Percentiles rank a stretch among this genome's conserved stretches.
These are phyloP conservation scores for Criorhina ranunculi DNA, from an alignment of 2,888 invertebrate species.

Conservation along the genomic window DNA sequence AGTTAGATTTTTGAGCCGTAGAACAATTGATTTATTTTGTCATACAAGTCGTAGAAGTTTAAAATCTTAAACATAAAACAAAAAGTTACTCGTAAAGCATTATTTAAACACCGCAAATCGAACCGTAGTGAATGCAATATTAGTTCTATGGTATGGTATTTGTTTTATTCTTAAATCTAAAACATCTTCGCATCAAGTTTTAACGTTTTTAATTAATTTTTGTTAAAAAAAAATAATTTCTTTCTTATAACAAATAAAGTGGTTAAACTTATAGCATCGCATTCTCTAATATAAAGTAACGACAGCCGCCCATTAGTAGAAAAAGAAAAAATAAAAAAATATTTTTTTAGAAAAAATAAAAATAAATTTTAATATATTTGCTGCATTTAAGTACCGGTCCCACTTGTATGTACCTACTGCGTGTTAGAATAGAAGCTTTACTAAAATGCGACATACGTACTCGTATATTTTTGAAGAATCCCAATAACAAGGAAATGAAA, in stretches of 20 bases:
- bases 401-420: slow-evolving; percentile 35
- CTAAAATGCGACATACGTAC: slow-evolving; percentile 18
- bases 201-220: slow-evolving; percentile 21
- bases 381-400: slow-evolving; percentile 4
- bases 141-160: slow-evolving; percentile 54
- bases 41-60: slow-evolving; percentile 36
- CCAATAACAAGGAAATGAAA: not conserved
- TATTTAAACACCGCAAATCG: slow-evolving; percentile 53
- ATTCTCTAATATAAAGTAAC: slow-evolving; percentile 78
- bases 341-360: slow-evolving; percentile 47
- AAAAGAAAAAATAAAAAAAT: slow-evolving; percentile 18
- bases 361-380: slow-evolving; percentile 33
- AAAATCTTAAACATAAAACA: slow-evolving; percentile 25
- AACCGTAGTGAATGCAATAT: slow-evolving; percentile 62
- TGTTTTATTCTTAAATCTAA: slow-evolving; percentile 36
- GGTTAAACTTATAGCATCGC: slow-evolving; percentile 36
- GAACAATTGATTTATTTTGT: slow-evolving; percentile 57
- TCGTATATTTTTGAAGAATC: not conserved
- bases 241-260: slow-evolving; percentile 16
- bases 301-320: slow-evolving; percentile 82
- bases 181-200: slow-evolving; percentile 56
- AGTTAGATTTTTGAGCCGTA: slow-evolving; percentile 53
- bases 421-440: slow-evolving; percentile 45
- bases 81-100: slow-evolving; percentile 35
- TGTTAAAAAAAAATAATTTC: not conserved